Percentiles rank a stretch among this genome's conserved stretches.
Evolutionary conservation across 2,113 vertebrate genomes (phyloP).

Genomic region (Microtus pennsylvanicus): DNA sequence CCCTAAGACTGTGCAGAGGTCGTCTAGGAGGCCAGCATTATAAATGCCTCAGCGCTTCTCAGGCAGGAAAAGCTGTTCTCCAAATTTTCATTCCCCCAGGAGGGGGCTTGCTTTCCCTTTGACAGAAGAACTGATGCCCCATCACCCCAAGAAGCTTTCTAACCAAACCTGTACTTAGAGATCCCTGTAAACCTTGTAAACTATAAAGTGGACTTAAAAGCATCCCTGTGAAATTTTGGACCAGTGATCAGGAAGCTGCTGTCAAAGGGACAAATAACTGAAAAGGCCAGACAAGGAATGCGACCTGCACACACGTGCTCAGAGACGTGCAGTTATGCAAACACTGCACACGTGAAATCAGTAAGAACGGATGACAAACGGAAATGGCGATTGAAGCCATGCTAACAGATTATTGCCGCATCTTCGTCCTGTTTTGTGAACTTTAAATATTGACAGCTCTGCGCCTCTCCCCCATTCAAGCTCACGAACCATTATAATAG

Average conservation of each 20-base stretch:
- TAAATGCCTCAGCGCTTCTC: neutral
- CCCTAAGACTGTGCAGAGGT: neutral
- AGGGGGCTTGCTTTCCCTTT: neutral
- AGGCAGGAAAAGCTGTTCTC: neutral
- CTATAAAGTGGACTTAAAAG: neutral
- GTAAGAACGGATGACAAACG: neutral
- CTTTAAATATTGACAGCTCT: conserved; percentile 35
- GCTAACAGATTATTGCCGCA: neutral
- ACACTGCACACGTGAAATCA: neutral
- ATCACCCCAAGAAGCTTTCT: conserved; percentile 42
- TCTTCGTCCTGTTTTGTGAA: neutral
- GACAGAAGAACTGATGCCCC: neutral
- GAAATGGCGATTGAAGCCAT: neutral
- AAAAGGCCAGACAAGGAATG: neutral
- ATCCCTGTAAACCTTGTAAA: neutral
- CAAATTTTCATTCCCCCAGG: neutral
- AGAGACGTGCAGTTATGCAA: neutral
- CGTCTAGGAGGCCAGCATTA: neutral
- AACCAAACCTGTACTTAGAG: conserved; percentile 31
- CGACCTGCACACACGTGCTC: neutral
- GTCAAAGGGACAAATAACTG: neutral
- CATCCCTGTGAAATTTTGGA: neutral
- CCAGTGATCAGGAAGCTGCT: neutral
- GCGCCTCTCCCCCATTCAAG: conserved; percentile 17
- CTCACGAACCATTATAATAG: neutral